Percentiles rank a stretch among this genome's conserved stretches.
phyloP scores from a whole-genome alignment of 2,797 vertebrate species.

The Hydrolagus colliei region DNA sequence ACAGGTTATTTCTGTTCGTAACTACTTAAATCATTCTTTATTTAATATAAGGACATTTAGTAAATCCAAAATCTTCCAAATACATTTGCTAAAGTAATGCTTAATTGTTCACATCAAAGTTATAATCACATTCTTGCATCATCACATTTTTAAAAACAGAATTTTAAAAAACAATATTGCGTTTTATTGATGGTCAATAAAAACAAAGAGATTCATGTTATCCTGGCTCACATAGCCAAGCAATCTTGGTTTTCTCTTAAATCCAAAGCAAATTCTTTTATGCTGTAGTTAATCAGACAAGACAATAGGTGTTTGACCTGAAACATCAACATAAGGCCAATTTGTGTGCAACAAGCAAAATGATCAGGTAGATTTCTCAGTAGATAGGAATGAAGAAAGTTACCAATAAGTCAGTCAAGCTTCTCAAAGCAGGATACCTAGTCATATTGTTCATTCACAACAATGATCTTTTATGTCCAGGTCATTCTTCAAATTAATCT shows the following conservation, averaged over 20 bases:
- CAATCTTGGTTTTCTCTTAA: not conserved
- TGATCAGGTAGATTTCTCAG: not conserved
- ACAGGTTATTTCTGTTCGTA: not conserved
- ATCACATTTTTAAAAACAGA: not conserved
- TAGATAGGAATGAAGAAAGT: not conserved
- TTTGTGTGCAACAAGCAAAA: not conserved
- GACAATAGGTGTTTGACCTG: not conserved
- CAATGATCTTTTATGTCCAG: not conserved
- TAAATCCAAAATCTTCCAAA: slow-evolving; percentile 15
- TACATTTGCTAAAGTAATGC: not conserved
- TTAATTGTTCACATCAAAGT: not conserved
- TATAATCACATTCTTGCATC: not conserved
- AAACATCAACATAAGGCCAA: not conserved
- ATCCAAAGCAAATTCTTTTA: not conserved
- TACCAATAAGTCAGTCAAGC: not conserved
- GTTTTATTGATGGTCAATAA: not conserved
- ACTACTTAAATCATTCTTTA: not conserved
- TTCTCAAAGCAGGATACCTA: no score
- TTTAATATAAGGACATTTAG: not conserved
- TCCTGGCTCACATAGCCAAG: not conserved
- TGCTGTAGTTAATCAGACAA: not conserved
- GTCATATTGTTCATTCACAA: no score
- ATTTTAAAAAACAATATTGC: not conserved
- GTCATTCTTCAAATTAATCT: not conserved
- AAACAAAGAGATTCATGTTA: not conserved